Base-by-base conservation (phyloP, 2,113 vertebrate genomes). In the Malurus cyaneus region DNA sequence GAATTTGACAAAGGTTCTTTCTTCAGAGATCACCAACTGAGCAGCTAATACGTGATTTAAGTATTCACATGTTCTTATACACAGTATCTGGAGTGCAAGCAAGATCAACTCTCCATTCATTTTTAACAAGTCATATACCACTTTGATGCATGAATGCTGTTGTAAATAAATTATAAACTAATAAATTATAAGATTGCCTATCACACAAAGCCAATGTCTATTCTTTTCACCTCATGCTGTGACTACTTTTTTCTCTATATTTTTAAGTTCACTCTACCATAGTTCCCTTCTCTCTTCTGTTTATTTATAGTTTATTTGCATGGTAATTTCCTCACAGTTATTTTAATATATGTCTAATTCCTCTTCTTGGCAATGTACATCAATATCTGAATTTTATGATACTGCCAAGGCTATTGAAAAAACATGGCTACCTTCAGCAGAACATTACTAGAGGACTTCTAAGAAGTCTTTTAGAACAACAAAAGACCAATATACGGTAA, bases 131-230 rank as follows among this genome's bases (percentile, higher is more conserved):
- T 56, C 80, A n/a, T 91, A 21, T 86, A 70, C 9, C 44, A 36
- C 53, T 94, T 89, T 96, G 79, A 94, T 86, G 64, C 39, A 85
- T 91, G 89, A 96, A 96, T 92, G 32, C 3, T 19, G 24, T 57
- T 91, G 47, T 97, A 95, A 96, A 96, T 96, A 97, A 96, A 96
- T 97, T 70, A 94, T 94, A 88, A 86, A 78, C 66, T 96, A 94
- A 96, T 94, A 96, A 96, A 91, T 95, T 70, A 94, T 96, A 93
- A 94, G 57, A 72, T 42, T 93, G 34, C 36, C 34, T 94, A 80
- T 88, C 85, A 77, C 5, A 69, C 78, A 95, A 92, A 95, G 10
- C 15, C 80, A 89, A n/a, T 79, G 39, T 90, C 73, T 91, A 72
- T 76, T 93, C 47, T 88, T 64, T 94, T 87, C 61, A n/a, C 12